Base-by-base conservation (phyloP, 2,113 vertebrate genomes). In the Phaethornis superciliosus region DNA sequence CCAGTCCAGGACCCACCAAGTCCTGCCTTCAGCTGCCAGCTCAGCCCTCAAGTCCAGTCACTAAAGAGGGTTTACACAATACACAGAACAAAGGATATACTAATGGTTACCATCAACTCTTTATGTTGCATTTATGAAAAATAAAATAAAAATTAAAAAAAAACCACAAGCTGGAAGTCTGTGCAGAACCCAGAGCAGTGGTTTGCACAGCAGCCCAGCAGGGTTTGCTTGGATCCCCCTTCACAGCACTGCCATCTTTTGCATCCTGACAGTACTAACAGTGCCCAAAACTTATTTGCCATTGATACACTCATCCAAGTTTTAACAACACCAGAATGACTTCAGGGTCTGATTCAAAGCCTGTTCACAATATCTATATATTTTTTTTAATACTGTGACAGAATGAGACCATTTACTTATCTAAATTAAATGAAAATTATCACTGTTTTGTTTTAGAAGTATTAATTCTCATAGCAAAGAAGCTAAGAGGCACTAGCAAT, bases 241-340 rank as follows among this genome's bases (percentile, higher is more conserved):
- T 93, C 78, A 69, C 78, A 82, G 81, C 56, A 59, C 76, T 91
- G 88, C 93, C 88, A 76, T 80, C 84, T 94, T 92, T 93, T 85
- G 91, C 56, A 82, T 81, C 24, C 68, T 28, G 26, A 77, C 56
- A 93, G 89, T 28, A 79, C 20, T 69, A 88, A 74, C 89, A 78
- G 68, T 7, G 15, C 33, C 51, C 60, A 30, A 92, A 85, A 78
- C 21, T 42, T 47, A n/a, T 7, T 7, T 68, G 54, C 9, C 30
- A 26, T 40, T 46, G 35, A 56, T 22, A 56, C 2, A 7, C 26
- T 67, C 27, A 51, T 20, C 32, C 47, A 55, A 52, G 56, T 55
- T 64, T 78, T 56, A 94, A 44, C 10, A 62, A 15, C 14, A 49
- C 28, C n/a, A 12, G 1, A 10, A 40, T 1, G 10, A 89, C 32